Conservation (phyloP, 2,888 invertebrate genomes). For the Escarpia spicata region DNA sequence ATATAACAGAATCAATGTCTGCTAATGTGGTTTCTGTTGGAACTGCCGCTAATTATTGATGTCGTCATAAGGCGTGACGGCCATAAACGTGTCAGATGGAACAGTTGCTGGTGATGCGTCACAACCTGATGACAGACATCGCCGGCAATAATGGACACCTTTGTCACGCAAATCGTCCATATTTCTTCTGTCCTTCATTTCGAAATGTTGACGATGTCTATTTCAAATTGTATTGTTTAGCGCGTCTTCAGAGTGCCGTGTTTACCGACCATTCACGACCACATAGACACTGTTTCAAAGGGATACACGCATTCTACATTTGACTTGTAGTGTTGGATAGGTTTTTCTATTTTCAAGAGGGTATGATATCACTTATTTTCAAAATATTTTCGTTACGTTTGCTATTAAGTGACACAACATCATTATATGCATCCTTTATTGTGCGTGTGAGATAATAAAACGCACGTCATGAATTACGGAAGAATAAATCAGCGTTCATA, state of each 20-base stretch:
- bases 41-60: constrained; percentile 4
- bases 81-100: neutral
- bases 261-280: neutral
- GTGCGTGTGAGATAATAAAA: too few relatives aligned
- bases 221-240: neutral
- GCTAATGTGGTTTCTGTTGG: neutral
- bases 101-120: neutral
- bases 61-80: constrained; percentile 13
- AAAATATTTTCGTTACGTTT: too few relatives aligned
- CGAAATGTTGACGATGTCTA: neutral
- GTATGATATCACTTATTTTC: too few relatives aligned
- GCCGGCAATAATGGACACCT: neutral
- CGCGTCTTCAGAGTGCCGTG: neutral
- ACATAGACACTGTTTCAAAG: neutral
- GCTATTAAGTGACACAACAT: too few relatives aligned
- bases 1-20: constrained; percentile 1
- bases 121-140: neutral
- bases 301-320: neutral
- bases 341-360: too few relatives aligned
- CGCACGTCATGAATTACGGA: too few relatives aligned
- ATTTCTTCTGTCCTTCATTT: neutral
- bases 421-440: too few relatives aligned
- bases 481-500: too few relatives aligned
- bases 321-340: neutral
- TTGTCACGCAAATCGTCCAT: constrained; percentile 4